These are phyloP conservation scores for Pogonocherus hispidulus DNA, from an alignment of 2,888 invertebrate species.

Conservation along the genomic window DNA sequence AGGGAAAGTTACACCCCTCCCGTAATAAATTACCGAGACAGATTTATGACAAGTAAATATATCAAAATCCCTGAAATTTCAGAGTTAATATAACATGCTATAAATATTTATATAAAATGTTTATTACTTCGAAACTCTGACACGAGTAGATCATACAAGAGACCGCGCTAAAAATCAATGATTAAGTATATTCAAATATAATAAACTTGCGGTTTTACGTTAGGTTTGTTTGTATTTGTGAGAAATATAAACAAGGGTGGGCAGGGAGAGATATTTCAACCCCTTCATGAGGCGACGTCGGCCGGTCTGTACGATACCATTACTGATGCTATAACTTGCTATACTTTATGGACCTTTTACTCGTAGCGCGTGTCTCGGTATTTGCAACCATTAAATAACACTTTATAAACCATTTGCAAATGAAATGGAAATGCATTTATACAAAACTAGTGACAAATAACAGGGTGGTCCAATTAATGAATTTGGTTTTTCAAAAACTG, in stretches of 20 bases:
- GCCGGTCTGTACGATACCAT: slow-evolving; percentile 58
- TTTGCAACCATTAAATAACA: slow-evolving; percentile 62
- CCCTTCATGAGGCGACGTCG: slow-evolving; percentile 46
- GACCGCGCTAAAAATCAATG: slow-evolving; percentile 27
- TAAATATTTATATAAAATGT: background rate
- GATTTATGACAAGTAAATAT: background rate
- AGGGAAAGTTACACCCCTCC: no score
- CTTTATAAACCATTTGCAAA: slow-evolving; percentile 60
- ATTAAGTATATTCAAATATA: slow-evolving; percentile 31
- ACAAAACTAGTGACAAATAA: slow-evolving; percentile 19
- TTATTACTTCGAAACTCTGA: background rate
- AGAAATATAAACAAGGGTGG: slow-evolving; percentile 48
- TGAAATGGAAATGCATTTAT: slow-evolving; percentile 51
- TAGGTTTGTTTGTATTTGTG: slow-evolving; percentile 31
- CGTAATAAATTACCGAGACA: background rate
- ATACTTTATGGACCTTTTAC: slow-evolving; percentile 60
- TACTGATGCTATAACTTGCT: slow-evolving; percentile 61
- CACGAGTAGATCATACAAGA: slow-evolving; percentile 11
- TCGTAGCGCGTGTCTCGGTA: slow-evolving; percentile 59
- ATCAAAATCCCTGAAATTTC: background rate
- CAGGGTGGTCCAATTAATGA: background rate
- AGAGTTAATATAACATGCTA: background rate
- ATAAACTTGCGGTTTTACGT: slow-evolving; percentile 31
- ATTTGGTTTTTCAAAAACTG: no score
- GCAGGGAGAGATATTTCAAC: slow-evolving; percentile 34